Evolutionary conservation across 2,797 vertebrate species (phyloP).

Genomic region (Cheirogaleus major): DNA sequence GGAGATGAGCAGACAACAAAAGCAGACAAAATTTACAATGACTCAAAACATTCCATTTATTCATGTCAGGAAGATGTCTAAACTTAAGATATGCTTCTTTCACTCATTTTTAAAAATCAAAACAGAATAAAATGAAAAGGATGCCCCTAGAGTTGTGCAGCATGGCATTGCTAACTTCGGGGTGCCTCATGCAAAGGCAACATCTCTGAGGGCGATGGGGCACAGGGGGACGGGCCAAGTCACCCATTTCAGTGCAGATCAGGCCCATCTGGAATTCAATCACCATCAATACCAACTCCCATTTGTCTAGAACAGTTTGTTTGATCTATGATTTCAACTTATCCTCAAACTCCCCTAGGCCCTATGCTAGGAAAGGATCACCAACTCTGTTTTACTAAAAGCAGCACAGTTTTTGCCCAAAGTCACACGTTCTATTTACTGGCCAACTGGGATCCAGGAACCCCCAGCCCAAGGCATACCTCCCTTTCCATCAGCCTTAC

Average conservation of each 20-base stretch:
- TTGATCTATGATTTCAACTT: not conserved
- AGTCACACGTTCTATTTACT: not conserved
- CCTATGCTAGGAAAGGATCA: not conserved
- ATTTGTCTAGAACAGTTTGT: not conserved
- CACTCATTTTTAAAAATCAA: not conserved
- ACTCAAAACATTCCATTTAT: not conserved
- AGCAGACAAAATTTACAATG: not conserved
- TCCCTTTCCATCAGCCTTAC: conserved; percentile 52
- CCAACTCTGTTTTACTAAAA: not conserved
- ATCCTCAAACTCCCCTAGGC: not conserved
- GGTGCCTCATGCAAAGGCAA: not conserved
- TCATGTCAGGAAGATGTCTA: not conserved
- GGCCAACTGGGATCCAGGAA: not conserved
- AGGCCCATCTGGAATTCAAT: not conserved
- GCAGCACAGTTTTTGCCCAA: not conserved
- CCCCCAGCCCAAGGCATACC: not conserved
- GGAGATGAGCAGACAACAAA: not conserved
- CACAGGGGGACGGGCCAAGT: not conserved
- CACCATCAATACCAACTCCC: not conserved
- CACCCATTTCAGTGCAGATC: not conserved
- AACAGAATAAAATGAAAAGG: not conserved
- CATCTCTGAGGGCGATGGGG: not conserved
- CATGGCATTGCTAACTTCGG: not conserved
- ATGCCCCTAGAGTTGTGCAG: not conserved
- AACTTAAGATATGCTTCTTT: conserved; percentile 5